These are phyloP conservation scores for Pyxicephalus adspersus DNA, from an alignment of 2,113 vertebrate genomes.

Conservation along the genomic window DNA sequence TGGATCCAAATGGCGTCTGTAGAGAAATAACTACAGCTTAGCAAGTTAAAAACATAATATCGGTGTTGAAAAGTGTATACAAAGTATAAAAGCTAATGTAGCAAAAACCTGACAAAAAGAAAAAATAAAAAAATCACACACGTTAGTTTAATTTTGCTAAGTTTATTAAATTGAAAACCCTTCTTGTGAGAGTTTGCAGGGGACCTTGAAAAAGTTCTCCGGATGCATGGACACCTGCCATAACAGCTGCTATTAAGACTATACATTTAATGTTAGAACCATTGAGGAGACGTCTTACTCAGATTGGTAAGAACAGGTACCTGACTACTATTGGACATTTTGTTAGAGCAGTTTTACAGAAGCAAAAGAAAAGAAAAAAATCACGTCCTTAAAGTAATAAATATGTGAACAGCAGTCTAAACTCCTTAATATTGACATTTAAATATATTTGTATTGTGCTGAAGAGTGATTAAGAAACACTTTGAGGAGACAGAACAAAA, in stretches of 20 bases:
- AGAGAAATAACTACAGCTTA: no score
- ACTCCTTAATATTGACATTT: conserved; percentile 83
- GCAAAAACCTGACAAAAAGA: no score
- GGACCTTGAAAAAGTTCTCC: conserved; percentile 82
- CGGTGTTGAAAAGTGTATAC: no score
- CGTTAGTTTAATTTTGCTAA: conserved; percentile 91
- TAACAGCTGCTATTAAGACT: conserved; percentile 79
- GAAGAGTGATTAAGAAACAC: conserved; percentile 73
- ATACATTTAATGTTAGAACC: conserved; percentile 35
- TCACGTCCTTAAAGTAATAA: conserved; percentile 78
- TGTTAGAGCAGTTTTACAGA: conserved; percentile 82
- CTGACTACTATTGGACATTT: conserved; percentile 47
- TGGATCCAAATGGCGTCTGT: no score
- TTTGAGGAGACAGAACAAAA: conserved; percentile 68
- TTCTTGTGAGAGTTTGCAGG: conserved; percentile 80
- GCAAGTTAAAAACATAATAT: no score
- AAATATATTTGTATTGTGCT: conserved; percentile 81
- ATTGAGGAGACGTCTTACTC: conserved; percentile 39
- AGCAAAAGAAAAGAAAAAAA: conserved; percentile 73
- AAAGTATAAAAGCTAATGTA: no score
- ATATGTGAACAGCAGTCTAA: conserved; percentile 88
- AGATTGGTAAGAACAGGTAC: conserved; percentile 33
- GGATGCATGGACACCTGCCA: conserved; percentile 88
- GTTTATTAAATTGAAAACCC: conserved; percentile 97
- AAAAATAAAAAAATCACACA: conserved; percentile 78